phyloP scores from a whole-genome alignment of 2,797 vertebrate genomes.

The Cephalopachus bancanus region DNA sequence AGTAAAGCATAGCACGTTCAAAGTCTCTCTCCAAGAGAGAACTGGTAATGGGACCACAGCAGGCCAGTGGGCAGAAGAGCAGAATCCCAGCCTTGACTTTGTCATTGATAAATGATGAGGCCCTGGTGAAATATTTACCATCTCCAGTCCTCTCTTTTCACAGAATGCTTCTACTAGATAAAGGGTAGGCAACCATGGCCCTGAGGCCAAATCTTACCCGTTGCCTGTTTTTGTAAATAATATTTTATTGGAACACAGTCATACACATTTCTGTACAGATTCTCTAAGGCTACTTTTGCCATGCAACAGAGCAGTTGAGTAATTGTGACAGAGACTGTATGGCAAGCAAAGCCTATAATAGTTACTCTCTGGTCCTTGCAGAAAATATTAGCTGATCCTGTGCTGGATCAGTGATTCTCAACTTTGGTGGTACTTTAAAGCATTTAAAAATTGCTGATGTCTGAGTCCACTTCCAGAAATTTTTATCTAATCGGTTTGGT shows the following conservation, averaged over 20 bases:
- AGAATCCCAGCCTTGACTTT: neutral
- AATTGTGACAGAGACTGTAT: neutral
- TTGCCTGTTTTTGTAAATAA: conserved; percentile 14
- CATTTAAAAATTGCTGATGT: conserved; percentile 2
- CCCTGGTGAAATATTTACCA: neutral
- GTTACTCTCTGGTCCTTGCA: neutral
- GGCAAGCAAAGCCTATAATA: conserved; percentile 7
- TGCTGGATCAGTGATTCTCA: neutral
- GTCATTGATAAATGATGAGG: neutral
- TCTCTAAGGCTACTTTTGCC: neutral
- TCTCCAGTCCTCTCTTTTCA: neutral
- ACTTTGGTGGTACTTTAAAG: neutral
- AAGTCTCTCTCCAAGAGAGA: neutral
- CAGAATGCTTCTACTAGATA: neutral
- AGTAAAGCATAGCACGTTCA: neutral
- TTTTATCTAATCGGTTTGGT: neutral
- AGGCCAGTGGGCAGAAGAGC: neutral
- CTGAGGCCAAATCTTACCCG: neutral
- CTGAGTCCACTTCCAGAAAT: neutral
- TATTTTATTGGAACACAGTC: conserved; percentile 18
- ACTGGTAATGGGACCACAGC: neutral
- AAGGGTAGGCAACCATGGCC: neutral
- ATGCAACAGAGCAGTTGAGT: neutral
- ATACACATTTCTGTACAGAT: neutral
- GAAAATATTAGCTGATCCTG: neutral